These are phyloP conservation scores for Catamblyrhynchus diadema DNA, from an alignment of 2,797 vertebrate genomes.

Conservation along the genomic window DNA sequence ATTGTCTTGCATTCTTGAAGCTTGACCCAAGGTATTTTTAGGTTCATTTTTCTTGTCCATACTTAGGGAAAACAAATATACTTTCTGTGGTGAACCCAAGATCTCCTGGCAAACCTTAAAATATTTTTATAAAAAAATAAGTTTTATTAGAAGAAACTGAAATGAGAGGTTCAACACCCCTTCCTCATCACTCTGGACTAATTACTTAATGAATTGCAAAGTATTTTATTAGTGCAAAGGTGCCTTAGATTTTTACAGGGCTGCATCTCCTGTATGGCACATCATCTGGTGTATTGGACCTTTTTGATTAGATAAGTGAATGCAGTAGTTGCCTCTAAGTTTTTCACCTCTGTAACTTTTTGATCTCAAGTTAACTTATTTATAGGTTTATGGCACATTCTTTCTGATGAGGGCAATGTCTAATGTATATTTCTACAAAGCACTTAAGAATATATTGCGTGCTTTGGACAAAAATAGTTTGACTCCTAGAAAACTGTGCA, in stretches of 20 bases:
- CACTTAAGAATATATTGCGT: background rate
- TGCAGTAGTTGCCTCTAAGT: background rate
- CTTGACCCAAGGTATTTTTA: background rate
- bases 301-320: background rate
- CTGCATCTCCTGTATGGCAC: background rate
- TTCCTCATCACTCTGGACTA: background rate
- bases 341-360: background rate
- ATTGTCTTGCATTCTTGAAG: background rate
- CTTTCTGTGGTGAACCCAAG: background rate
- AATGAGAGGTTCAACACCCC: background rate
- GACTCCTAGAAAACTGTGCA: background rate
- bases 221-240: background rate
- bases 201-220: background rate
- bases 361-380: background rate
- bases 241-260: background rate
- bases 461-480: background rate
- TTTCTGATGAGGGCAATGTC: background rate
- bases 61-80: background rate
- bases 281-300: background rate
- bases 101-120: background rate
- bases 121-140: background rate
- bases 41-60: background rate
- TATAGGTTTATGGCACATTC: background rate
- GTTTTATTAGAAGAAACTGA: background rate
- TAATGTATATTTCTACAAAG: background rate